Conservation (phyloP, 2,113 vertebrate genomes). For the Anolis sagrei region DNA sequence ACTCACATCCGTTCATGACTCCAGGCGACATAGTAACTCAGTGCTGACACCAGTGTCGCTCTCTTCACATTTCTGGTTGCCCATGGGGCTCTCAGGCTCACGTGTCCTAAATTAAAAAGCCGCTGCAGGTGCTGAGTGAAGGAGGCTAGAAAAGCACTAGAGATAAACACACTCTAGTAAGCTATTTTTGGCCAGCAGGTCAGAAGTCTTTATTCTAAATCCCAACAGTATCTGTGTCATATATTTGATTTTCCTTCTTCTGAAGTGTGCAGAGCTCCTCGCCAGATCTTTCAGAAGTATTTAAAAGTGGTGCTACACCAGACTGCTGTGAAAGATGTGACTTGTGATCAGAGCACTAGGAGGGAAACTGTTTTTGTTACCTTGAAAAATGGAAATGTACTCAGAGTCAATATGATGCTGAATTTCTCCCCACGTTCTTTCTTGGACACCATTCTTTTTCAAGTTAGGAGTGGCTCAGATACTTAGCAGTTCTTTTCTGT, state of each 20-base stretch:
- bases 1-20: not conserved
- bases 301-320: not conserved
- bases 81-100: not conserved
- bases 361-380: not conserved
- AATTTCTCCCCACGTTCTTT: not conserved
- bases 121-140: no score
- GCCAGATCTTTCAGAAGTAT: not conserved
- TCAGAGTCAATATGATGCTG: not conserved
- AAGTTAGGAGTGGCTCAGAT: not conserved
- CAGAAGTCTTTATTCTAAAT: not conserved
- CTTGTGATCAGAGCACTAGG: not conserved
- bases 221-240: not conserved
- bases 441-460: rapidly evolving
- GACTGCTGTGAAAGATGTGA: not conserved
- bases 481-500: not conserved
- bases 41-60: not conserved
- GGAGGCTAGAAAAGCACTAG: not conserved
- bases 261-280: not conserved
- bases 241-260: not conserved
- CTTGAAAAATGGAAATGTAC: not conserved
- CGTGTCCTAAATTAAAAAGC: not conserved
- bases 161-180: not conserved
- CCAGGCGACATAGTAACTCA: not conserved
- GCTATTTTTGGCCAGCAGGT: not conserved
- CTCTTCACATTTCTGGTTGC: not conserved